These are phyloP conservation scores for Belonocnema kinseyi DNA, from an alignment of 1,140 invertebrate genomes.

Conservation along the genomic window DNA sequence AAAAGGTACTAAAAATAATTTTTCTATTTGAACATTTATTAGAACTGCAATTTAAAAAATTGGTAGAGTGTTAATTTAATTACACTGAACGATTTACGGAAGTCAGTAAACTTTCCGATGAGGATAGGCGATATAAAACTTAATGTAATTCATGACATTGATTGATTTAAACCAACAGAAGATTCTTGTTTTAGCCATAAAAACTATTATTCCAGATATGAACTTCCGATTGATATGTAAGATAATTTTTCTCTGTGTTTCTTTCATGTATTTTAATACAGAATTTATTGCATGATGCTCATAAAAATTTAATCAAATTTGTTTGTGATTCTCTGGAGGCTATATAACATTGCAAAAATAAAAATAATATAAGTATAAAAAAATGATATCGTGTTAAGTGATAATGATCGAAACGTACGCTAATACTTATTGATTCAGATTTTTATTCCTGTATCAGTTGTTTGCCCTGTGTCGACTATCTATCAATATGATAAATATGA, in stretches of 20 bases:
- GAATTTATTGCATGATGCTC: not conserved
- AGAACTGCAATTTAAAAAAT: too few species aligned
- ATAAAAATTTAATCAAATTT: constrained; percentile 9
- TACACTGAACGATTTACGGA: too few species aligned
- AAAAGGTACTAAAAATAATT: too few species aligned
- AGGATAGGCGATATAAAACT: constrained; percentile 4
- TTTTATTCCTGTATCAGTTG: constrained; percentile 6
- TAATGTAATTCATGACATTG: constrained; percentile 27
- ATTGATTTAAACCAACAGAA: constrained; percentile 5
- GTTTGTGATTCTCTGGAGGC: not conserved
- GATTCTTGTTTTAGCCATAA: not conserved
- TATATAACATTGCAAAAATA: not conserved
- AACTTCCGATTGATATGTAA: not conserved
- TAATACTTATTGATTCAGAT: constrained; percentile 22
- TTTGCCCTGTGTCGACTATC: not conserved
- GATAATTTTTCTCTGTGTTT: constrained; percentile 1
- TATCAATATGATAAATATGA: constrained; percentile 3
- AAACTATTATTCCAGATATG: constrained; percentile 17
- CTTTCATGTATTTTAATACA: constrained; percentile 4
- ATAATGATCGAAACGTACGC: constrained; percentile 2
- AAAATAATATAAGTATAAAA: not conserved
- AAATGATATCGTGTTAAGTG: not conserved
- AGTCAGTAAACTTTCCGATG: constrained; percentile 5
- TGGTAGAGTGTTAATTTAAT: too few species aligned
- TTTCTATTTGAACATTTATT: too few species aligned